A percentile compares a stretch with the other conserved stretches of the same genome.
Conservation (phyloP, 2,113 vertebrate species). For the Nycticorax nycticorax region DNA sequence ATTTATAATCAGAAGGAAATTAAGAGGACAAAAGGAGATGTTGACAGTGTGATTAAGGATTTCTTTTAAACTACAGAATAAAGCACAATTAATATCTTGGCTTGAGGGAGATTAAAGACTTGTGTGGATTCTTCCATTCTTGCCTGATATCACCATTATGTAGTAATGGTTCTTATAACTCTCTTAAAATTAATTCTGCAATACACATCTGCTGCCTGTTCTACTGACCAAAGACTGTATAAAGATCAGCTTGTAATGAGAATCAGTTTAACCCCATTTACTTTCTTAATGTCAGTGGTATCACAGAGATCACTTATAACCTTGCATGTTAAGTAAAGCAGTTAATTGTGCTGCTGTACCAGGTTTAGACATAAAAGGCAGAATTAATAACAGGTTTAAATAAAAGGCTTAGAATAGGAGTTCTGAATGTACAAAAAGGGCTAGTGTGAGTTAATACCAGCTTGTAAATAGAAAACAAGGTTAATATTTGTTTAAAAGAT, state of each 20-base stretch:
- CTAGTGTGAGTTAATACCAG: background rate
- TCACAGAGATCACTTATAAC: background rate
- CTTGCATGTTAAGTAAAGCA: conserved; percentile 16
- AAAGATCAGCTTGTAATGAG: conserved; percentile 11
- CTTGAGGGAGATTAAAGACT: background rate
- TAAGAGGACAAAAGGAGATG: background rate
- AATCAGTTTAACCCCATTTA: conserved; percentile 7
- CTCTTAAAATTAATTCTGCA: background rate
- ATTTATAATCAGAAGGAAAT: background rate
- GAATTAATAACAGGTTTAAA: conserved; percentile 32
- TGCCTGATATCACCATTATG: background rate
- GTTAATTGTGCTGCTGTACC: conserved; percentile 12
- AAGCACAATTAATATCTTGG: background rate
- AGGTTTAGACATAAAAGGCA: conserved; percentile 18
- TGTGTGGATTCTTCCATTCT: background rate
- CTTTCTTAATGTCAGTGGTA: background rate
- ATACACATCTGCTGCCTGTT: background rate
- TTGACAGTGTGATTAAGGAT: background rate
- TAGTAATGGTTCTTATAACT: background rate
- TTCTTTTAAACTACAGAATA: background rate
- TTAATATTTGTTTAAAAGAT: conserved; percentile 21
- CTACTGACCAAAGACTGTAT: background rate
- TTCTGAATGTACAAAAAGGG: background rate
- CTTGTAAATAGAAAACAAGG: background rate
- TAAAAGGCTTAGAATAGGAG: background rate